Evolutionary conservation across 1,140 invertebrate species (phyloP), one percentile per base, ranked within the genome.

Genomic region (Tetramorium alpestre): DNA sequence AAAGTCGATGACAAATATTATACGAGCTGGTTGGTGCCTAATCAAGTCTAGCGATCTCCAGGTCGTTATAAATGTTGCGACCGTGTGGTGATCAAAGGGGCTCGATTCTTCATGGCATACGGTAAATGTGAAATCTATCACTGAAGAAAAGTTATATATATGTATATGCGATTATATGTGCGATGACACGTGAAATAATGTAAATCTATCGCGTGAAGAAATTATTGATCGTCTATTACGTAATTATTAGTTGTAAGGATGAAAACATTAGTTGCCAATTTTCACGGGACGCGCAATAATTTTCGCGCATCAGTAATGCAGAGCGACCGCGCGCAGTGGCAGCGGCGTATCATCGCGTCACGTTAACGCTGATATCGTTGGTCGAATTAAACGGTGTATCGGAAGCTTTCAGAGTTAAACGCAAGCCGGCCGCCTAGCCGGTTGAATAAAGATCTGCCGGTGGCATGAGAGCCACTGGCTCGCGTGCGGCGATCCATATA

Each of bases 401-500:
- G 89, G 89, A 90, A 93, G 89, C 91, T 92, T 90, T 91, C 91
- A 91, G 92, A 92, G 93, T 93, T 93, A 93, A 93, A 91, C 92
- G 90, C 86, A 75, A 80, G 77, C 81, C 87, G 44, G 54, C 77
- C 88, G 75, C 22, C 54, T 22, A 16, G 18, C 25, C 81, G 62
- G 41, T 65, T 67, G 81, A 86, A 88, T 86, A 90, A 87, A 81
- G 56, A 72, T 81, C 75, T 22, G 18, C 49, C 22, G 41, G 10
- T n/a, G 49, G 13, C n/a, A 82, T 94, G 94, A 91, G 93, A 94
- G 91, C 89, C 93, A 84, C 94, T 94, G 94, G 91, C 77, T 94
- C 94, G 94, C 94, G 94, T 95, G 94, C 93, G 91, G 73, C 87
- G 91, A 94, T 94, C 94, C 94, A 95, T 95, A 95, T 95, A 95